These are phyloP conservation scores for Zaprionus tsacasi DNA, from an alignment of 1,140 invertebrate species.

Conservation along the genomic window DNA sequence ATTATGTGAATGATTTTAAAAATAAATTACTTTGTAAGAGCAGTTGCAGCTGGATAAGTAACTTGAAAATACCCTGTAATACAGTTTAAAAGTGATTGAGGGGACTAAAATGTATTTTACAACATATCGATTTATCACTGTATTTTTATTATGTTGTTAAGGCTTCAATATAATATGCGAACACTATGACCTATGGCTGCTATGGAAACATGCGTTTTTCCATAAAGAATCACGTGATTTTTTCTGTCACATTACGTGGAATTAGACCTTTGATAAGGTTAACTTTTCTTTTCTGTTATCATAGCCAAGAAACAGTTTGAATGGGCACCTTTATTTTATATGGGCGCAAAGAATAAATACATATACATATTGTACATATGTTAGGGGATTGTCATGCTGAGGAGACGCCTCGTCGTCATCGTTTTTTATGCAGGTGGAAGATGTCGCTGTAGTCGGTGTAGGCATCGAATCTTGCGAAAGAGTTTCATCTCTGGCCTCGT, in stretches of 20 bases:
- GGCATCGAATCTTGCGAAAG: constrained; percentile 65
- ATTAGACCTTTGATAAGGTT: background rate
- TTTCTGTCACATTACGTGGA: background rate
- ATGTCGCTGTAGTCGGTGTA: constrained; percentile 64
- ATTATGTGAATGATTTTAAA: constrained; percentile 72
- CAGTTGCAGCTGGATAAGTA: background rate
- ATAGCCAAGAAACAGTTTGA: background rate
- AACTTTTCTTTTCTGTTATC: background rate
- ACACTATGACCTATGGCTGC: too few relatives aligned
- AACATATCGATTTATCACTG: too few relatives aligned
- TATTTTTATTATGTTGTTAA: too few relatives aligned
- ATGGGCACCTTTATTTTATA: background rate
- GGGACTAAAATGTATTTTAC: too few relatives aligned
- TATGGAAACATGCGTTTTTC: too few relatives aligned
- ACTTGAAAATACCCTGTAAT: background rate
- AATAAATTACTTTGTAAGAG: constrained; percentile 66
- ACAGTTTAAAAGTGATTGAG: background rate
- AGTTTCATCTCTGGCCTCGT: constrained; percentile 62
- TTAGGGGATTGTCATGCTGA: constrained; percentile 11
- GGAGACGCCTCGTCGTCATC: constrained; percentile 50
- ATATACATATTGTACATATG: background rate
- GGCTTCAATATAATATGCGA: too few relatives aligned
- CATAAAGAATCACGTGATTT: too few relatives aligned
- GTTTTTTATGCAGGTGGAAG: constrained; percentile 71
- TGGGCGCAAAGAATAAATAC: background rate